These are phyloP conservation scores for Eptesicus fuscus DNA, from an alignment of 2,113 vertebrate genomes.

Conservation along the genomic window DNA sequence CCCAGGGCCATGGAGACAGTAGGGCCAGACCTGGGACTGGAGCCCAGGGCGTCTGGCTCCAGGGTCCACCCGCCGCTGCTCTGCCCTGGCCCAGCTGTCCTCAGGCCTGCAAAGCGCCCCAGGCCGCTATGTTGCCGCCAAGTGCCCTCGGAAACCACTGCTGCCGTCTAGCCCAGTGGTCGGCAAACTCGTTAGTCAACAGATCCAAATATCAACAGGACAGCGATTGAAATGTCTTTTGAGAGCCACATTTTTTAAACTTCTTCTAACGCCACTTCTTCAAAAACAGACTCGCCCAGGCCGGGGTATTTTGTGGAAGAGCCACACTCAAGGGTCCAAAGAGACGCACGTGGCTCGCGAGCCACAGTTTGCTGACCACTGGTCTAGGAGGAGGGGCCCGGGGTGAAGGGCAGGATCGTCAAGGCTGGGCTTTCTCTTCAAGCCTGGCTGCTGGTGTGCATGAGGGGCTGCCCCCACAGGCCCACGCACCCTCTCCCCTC, in stretches of 20 bases:
- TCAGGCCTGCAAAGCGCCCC: neutral
- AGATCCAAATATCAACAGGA: too few species aligned
- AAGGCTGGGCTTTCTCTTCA: neutral
- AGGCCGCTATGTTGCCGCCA: rapidly evolving
- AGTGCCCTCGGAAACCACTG: neutral
- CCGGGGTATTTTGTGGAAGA: too few species aligned
- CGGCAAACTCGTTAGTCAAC: too few species aligned
- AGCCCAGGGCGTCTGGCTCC: neutral
- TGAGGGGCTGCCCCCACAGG: neutral
- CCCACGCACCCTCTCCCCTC: neutral
- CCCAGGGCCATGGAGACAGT: neutral
- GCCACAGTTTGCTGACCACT: too few species aligned
- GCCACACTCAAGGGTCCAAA: too few species aligned
- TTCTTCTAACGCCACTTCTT: too few species aligned
- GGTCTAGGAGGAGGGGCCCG: neutral
- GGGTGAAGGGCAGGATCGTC: neutral
- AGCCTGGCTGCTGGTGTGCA: neutral
- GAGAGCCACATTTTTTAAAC: too few species aligned
- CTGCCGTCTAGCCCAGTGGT: too few species aligned
- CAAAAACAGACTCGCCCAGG: too few species aligned
- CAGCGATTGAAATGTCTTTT: too few species aligned
- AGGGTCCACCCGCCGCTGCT: rapidly evolving
- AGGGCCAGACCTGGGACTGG: neutral
- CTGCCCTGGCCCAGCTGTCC: neutral
- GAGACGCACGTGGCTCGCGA: too few species aligned